Evolutionary conservation across 2,797 vertebrate genomes (phyloP), one percentile per base, ranked within the genome.

Genomic region (Sebastes oblongus): DNA sequence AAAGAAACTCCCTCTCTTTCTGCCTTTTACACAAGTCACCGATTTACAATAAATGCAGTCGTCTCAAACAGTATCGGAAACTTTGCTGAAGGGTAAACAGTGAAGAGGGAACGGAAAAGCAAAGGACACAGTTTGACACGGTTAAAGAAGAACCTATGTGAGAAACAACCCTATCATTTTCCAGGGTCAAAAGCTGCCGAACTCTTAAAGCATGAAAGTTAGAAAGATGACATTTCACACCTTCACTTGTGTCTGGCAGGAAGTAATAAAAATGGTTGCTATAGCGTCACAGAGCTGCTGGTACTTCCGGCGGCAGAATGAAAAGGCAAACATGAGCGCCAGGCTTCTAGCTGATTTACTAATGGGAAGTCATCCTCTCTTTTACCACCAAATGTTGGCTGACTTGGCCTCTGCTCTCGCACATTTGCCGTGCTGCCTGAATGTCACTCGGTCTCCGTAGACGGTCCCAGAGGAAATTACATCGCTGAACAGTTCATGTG

Each of bases 81-180:
- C 29, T 69, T 82, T 54, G 62, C 81, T 52, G 61, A 77, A 52
- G 72, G 78, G 66, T 66, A 73, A 87, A 88, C 29, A 58, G 69
- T 27, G 29, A 66, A 30, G 22, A 22, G 56, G 6, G 6, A 39
- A 32, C 2, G 2, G 6, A 16, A 78, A 66, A 34, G 50, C 39
- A 58, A 22, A 78, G 10, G 30, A 69, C 29, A 55, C 60, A 54
- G 59, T 54, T 60, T 62, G 71, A 72, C 36, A 68, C 2, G 1
- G 46, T 66, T 20, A 24, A 27, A 66, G 24, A 52, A 74, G 8
- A 29, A 27, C 9, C 32, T 34, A 20, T 39, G 22, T 46, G 52
- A 29, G 30, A 61, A 82, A 86, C 52, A 79, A 59, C 24, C 9
- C n/a, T 14, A 18, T 74, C 27, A 24, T 55, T 54, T 25, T 71